phyloP scores from a whole-genome alignment of 2,888 invertebrate species.

The Empis stercorea region DNA sequence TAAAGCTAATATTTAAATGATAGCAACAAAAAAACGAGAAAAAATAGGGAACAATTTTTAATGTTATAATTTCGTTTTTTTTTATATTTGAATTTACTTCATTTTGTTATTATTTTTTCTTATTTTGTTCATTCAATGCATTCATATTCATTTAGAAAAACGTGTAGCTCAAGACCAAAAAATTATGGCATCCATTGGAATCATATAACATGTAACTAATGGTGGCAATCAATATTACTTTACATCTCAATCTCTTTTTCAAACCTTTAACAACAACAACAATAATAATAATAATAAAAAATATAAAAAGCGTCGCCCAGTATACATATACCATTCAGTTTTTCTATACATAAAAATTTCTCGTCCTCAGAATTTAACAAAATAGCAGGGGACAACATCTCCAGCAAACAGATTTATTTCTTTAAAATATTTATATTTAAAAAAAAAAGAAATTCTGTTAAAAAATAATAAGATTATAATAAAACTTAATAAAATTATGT shows the following conservation, averaged over 20 bases:
- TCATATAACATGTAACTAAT: constrained; percentile 39
- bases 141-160: constrained; percentile 13
- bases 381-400: constrained; percentile 1
- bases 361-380: constrained; percentile 4
- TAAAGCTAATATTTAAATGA: no score
- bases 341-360: background rate
- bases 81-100: no score
- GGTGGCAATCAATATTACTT: constrained; percentile 39
- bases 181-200: constrained; percentile 39
- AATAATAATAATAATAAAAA: constrained; percentile 11
- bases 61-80: no score
- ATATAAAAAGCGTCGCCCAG: background rate
- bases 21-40: no score
- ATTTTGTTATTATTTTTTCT: no score
- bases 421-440: background rate
- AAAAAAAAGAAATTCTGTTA: background rate
- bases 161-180: constrained; percentile 38
- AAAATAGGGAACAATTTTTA: no score
- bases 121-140: no score
- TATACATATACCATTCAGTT: background rate
- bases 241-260: constrained; percentile 39
- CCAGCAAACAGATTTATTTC: background rate
- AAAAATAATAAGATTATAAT: background rate
- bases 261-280: constrained; percentile 3
- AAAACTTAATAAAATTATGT: no score